These are phyloP conservation scores for Orientallactaga sibirica DNA, from an alignment of 2,797 vertebrate species.

Conservation along the genomic window DNA sequence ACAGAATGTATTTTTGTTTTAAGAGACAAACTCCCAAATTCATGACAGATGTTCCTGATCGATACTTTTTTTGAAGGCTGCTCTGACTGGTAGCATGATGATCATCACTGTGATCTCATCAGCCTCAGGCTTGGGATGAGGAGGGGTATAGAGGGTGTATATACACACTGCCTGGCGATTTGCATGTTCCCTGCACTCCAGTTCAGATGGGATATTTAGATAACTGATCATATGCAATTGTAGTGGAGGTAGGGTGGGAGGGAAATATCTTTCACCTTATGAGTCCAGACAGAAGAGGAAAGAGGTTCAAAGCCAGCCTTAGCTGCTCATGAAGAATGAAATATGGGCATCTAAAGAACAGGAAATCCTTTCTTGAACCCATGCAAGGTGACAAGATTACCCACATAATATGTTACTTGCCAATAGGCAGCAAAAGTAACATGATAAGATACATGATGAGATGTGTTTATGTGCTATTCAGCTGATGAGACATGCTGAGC, in stretches of 20 bases:
- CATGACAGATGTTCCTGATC: not conserved
- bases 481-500: not conserved
- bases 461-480: not conserved
- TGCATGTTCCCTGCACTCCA: too few relatives aligned
- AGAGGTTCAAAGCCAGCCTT: not conserved
- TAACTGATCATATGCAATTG: not conserved
- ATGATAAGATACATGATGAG: not conserved
- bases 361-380: not conserved
- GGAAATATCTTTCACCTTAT: not conserved
- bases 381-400: too few relatives aligned
- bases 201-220: not conserved
- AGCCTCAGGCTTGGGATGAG: not conserved
- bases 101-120: not conserved
- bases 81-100: not conserved
- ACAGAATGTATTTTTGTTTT: not conserved
- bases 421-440: not conserved
- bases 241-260: not conserved
- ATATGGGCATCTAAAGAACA: not conserved
- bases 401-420: not conserved
- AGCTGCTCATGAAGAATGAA: not conserved
- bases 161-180: rapidly evolving
- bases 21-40: not conserved
- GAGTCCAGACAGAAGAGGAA: not conserved
- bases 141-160: rapidly evolving
- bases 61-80: rapidly evolving